Evolutionary conservation across 2,113 vertebrate species (phyloP).

Genomic region (Lophotis ruficrista): DNA sequence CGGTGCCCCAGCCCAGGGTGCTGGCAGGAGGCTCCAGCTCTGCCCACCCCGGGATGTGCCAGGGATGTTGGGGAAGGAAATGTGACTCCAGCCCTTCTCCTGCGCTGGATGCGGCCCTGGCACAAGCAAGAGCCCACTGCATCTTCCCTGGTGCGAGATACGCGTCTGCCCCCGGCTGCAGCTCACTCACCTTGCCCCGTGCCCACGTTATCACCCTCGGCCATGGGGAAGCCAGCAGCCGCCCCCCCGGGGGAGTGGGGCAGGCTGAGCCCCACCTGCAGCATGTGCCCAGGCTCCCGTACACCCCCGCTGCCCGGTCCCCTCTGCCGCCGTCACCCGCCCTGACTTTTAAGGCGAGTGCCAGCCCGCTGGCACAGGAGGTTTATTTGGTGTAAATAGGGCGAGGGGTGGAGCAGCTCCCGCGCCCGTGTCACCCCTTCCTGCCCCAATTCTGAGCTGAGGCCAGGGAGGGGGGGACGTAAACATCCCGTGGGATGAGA

Average conservation of each 20-base stretch:
- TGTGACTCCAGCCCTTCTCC: not conserved
- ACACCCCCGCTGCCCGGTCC: not conserved
- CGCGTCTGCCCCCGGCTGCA: accelerated
- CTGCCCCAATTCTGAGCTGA: not conserved
- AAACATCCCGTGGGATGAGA: not conserved
- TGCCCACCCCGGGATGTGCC: not conserved
- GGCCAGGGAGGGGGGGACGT: not conserved
- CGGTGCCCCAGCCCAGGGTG: not conserved
- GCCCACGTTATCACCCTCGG: not conserved
- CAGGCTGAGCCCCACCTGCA: conserved; percentile 33
- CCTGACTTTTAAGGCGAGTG: not conserved
- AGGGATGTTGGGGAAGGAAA: not conserved
- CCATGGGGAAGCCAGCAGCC: not conserved
- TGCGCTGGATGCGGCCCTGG: not conserved
- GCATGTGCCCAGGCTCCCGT: not conserved
- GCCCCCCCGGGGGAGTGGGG: not conserved
- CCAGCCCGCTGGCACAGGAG: not conserved
- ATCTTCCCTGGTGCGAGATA: accelerated
- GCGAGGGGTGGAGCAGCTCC: conserved; percentile 15
- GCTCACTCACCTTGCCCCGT: conserved; percentile 26
- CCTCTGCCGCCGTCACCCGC: not conserved
- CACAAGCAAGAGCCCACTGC: not conserved
- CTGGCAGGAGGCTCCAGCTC: not conserved
- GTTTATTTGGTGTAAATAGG: conserved; percentile 66
- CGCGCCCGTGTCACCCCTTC: not conserved